Conservation (phyloP, 2,113 vertebrate genomes). For the Vidua macroura region DNA sequence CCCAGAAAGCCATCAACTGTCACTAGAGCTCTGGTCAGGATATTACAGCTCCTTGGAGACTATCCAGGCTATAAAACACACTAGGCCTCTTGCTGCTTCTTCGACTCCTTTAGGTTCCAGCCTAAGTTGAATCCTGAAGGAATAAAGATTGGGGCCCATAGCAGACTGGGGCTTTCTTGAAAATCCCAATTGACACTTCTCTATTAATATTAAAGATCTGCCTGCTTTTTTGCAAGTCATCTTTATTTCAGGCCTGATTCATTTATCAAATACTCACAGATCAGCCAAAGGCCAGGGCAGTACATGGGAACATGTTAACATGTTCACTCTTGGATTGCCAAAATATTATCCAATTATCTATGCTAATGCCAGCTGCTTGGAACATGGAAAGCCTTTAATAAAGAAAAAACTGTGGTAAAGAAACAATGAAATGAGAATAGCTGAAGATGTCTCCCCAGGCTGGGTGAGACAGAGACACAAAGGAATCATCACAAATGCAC, state of each 20-base stretch:
- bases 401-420: not conserved
- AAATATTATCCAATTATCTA: not conserved
- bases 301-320: not conserved
- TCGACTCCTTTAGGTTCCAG: not conserved
- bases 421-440: not conserved
- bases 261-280: not conserved
- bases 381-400: not conserved
- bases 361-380: not conserved
- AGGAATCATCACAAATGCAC: not conserved
- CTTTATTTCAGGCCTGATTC: slow-evolving; percentile 9
- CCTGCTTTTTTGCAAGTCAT: not conserved
- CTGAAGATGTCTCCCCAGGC: not conserved
- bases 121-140: not conserved
- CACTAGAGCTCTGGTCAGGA: not conserved
- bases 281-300: not conserved
- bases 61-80: not conserved
- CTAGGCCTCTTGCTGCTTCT: not conserved
- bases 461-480: not conserved
- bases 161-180: not conserved
- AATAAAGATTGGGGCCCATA: not conserved
- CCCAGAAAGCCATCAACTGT: not conserved
- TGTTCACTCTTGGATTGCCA: not conserved
- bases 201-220: not conserved
- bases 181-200: not conserved
- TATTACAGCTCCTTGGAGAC: not conserved